These are phyloP conservation scores for Atta cephalotes DNA, from an alignment of 1,140 invertebrate genomes.

Conservation along the genomic window DNA sequence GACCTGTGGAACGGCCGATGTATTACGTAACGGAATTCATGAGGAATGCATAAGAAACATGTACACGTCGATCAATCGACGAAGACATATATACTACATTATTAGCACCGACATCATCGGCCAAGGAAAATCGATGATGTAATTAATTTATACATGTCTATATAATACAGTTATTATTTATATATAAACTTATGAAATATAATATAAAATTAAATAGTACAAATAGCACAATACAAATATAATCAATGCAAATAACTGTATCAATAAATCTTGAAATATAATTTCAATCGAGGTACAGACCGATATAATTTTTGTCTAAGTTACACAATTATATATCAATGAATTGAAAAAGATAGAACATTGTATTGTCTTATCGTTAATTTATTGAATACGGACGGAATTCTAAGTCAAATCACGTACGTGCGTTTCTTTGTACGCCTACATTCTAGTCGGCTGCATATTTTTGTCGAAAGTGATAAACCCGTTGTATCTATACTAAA, in stretches of 20 bases:
- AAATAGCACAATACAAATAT: background rate
- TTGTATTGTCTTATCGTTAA: constrained; percentile 24
- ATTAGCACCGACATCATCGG: background rate
- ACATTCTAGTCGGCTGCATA: constrained; percentile 6
- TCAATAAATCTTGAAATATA: background rate
- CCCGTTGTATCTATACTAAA: constrained; percentile 52
- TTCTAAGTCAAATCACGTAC: constrained; percentile 22
- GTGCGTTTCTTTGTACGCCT: constrained; percentile 24
- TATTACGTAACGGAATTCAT: constrained; percentile 43
- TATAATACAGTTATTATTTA: too few relatives aligned
- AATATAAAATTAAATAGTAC: background rate
- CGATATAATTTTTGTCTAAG: too few relatives aligned
- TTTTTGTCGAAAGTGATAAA: constrained; percentile 66
- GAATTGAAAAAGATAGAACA: background rate
- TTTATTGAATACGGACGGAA: constrained; percentile 28
- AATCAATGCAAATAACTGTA: background rate
- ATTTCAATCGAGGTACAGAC: background rate
- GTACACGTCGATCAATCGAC: constrained; percentile 22
- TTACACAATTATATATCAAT: background rate
- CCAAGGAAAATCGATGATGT: background rate
- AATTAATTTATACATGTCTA: background rate
- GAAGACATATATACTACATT: background rate
- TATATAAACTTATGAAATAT: background rate
- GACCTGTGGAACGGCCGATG: constrained; percentile 5
- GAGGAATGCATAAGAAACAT: constrained; percentile 12